Evolutionary conservation across 2,797 vertebrate species (phyloP).

Genomic region (Taeniopygia guttata): DNA sequence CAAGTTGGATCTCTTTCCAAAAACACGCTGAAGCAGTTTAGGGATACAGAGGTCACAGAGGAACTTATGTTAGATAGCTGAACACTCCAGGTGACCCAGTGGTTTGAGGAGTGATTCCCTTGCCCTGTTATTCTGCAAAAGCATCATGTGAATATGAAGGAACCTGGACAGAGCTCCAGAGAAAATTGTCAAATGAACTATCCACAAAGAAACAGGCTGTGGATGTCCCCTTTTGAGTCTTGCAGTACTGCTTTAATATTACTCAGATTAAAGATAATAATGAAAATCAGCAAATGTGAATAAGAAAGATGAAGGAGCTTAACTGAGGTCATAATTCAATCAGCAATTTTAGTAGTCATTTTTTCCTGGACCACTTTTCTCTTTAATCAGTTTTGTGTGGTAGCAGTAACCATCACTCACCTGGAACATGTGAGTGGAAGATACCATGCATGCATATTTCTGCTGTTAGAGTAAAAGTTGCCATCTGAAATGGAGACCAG

Average conservation of each 20-base stretch:
- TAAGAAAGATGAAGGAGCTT: background rate
- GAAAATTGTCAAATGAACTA: background rate
- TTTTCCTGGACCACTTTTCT: background rate
- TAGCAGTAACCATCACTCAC: background rate
- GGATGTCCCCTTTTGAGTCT: background rate
- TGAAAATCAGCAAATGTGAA: background rate
- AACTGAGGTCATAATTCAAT: background rate
- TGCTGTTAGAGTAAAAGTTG: background rate
- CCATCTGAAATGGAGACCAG: background rate
- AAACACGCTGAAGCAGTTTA: background rate
- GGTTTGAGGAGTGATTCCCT: background rate
- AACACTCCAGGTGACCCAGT: background rate
- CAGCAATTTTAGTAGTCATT: background rate
- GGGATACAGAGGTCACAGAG: background rate
- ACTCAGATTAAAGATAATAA: background rate
- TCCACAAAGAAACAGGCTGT: background rate
- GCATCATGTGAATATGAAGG: background rate
- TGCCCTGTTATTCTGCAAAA: background rate
- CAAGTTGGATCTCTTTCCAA: background rate
- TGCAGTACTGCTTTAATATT: background rate
- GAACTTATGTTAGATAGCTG: background rate
- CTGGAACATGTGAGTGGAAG: background rate
- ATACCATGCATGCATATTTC: background rate
- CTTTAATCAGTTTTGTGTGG: background rate
- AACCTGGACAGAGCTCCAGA: background rate